phyloP scores from a whole-genome alignment of 1,140 invertebrate species.

The Alviniconcha marisindica region DNA sequence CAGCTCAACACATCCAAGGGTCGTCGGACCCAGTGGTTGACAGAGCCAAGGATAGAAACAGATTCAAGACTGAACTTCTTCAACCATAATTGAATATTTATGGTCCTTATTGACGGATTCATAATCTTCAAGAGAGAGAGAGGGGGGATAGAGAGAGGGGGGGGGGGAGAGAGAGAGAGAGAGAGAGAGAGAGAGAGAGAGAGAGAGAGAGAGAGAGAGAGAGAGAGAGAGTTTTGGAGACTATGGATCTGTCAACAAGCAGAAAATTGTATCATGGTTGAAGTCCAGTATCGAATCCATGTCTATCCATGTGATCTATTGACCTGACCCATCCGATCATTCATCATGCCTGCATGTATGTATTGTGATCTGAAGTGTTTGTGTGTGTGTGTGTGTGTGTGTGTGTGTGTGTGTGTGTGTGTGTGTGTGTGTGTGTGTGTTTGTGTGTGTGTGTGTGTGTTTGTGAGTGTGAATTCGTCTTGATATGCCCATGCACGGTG shows the following conservation, averaged over 20 bases:
- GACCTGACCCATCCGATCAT: too few relatives aligned
- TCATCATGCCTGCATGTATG: too few relatives aligned
- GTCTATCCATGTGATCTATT: not conserved
- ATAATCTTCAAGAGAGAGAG: not conserved
- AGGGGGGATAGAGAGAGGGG: not conserved
- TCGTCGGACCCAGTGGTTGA: too few relatives aligned
- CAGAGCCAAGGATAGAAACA: not conserved
- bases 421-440: constrained; percentile 6
- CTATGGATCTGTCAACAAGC: too few relatives aligned
- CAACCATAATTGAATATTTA: too few relatives aligned
- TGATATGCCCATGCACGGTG: too few relatives aligned
- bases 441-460: not conserved
- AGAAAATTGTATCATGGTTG: too few relatives aligned
- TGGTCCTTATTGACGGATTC: too few relatives aligned
- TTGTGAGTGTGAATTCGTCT: not conserved
- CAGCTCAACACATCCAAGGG: too few relatives aligned
- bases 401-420: not conserved
- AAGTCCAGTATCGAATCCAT: not conserved
- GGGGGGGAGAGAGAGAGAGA: not conserved
- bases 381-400: too few relatives aligned
- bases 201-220: not conserved
- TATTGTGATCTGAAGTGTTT: too few relatives aligned
- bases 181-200: not conserved
- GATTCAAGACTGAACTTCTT: too few relatives aligned
- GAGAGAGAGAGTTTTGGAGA: not conserved